Base-by-base conservation (phyloP, 2,888 invertebrate species). In the Terebella lapidaria region DNA sequence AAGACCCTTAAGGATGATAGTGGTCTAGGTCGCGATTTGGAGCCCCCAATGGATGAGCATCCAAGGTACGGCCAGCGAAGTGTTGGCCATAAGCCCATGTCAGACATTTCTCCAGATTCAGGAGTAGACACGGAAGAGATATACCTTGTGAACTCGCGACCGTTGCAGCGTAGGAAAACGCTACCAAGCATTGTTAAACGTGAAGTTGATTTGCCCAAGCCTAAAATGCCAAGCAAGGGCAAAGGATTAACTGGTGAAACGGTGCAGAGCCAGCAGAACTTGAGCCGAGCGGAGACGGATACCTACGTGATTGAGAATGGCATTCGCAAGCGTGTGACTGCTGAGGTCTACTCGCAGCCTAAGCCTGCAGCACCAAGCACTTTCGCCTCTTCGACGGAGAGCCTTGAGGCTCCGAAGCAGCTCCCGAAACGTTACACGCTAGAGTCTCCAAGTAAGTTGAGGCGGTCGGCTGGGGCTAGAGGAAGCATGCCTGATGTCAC, bases 401-500 rank as follows among this genome's bases (percentile, higher is more conserved):
- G 53, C 53, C 57, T 27, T 29, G 61, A 88, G 77, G 79, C 72
- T 86, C 89, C 47, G 63, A 65, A 62, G 69, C 70, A 71, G 56
- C 67, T 77, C 54, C 74, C 74, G 27, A 74, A 71, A 72, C 85
- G 93, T 73, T 92, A 91, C 83, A 87, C 92, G 72, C 94, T 95
- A 84, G 74, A 76, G 62, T 71, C 59, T 24, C 27, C 28, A n/a
- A 20, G 20, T 20, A 27, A 24, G 26, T 27, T 49, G 22, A 20
- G 56, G 18, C 26, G 57, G 46, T 25, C 27, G 15, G 20, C 67
- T 67, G 69, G 69, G 45, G 71, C 72, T 56, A 68, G 71, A 28
- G 97, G 97, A 83, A 96, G 95, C 71, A 87, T 99, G 83, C 97
- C 97, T 57, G 96, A 97, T 83, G 79, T 84, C 24, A 42, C 56